Base-by-base conservation (phyloP, 2,888 invertebrate species). In the Lobophora halterata region DNA sequence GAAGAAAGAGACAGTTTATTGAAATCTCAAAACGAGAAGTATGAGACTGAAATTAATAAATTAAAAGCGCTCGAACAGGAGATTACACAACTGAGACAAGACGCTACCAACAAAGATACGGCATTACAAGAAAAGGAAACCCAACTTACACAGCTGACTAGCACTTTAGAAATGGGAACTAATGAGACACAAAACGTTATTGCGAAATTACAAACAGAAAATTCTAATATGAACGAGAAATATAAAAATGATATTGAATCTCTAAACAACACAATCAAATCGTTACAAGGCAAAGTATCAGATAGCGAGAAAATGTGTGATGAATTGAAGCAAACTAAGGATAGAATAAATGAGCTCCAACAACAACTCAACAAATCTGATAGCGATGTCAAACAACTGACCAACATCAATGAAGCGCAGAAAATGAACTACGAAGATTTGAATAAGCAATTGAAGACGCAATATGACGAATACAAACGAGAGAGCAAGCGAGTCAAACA, bases 401-500 rank as follows among this genome's bases (percentile, higher is more conserved):
- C 71, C 6, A 72, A 67, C 48, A 85, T 87, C 30, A 88, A 88
- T 46, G 83, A 85, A 49, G 88, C 79, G 2, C 88, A 88, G 46
- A 88, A 85, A 61, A 46, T 70, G 23, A 88, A 88, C 55, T 85
- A 86, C 39, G 87, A 88, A 60, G 87, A 85, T 51, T 66, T 88
- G 19, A 83, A 83, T 51, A 79, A 75, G 45, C 82, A 88, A 51
- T 44, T 88, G 38, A 81, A 85, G 55, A 36, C 55, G 5, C 79
- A 83, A 37, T 81, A 73, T 50, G 86, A 87, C 34, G 81, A 86
- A 55, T 74, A 74, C 29, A 88, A 81, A 52, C 81, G 73, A 41
- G 81, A 87, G 44, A 78, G 71, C 41, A 90, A 90, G 61, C 76
- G 75, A 34, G 78, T 88, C 17, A 86, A 86, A 51, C 80, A 83